These are phyloP conservation scores for Podocnemis expansa DNA, from an alignment of 2,113 vertebrate species.

Conservation along the genomic window DNA sequence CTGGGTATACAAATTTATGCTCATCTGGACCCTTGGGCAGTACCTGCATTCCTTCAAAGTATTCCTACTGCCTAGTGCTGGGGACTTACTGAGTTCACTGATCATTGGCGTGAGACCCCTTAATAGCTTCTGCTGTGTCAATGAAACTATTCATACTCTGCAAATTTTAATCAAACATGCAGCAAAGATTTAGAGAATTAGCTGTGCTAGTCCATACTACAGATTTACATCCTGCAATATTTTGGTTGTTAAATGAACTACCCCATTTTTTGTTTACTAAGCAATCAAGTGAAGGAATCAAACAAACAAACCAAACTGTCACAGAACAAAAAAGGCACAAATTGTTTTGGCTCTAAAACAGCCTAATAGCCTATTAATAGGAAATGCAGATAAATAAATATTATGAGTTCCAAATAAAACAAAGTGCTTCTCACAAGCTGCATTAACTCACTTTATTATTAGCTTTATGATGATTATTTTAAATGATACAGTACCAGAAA, in stretches of 20 bases:
- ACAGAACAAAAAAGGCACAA: fast-evolving
- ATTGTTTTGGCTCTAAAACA: background rate
- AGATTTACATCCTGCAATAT: background rate
- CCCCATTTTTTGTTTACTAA: background rate
- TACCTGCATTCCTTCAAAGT: background rate
- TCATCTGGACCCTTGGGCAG: background rate
- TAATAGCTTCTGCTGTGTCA: background rate
- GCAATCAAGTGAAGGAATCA: background rate
- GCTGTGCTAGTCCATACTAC: background rate
- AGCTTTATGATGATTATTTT: background rate
- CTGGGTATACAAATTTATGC: background rate
- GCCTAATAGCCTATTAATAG: background rate
- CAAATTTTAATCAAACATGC: background rate
- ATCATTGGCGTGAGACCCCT: background rate
- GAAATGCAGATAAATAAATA: background rate
- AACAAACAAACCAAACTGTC: background rate
- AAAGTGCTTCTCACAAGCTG: background rate
- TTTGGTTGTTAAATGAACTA: background rate
- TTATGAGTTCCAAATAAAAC: background rate
- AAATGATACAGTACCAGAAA: background rate
- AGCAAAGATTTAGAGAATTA: background rate
- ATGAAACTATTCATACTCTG: background rate
- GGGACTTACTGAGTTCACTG: background rate
- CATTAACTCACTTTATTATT: background rate
- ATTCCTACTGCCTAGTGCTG: background rate